These are phyloP conservation scores for Lates calcarifer DNA, from an alignment of 2,113 vertebrate species.

Conservation along the genomic window DNA sequence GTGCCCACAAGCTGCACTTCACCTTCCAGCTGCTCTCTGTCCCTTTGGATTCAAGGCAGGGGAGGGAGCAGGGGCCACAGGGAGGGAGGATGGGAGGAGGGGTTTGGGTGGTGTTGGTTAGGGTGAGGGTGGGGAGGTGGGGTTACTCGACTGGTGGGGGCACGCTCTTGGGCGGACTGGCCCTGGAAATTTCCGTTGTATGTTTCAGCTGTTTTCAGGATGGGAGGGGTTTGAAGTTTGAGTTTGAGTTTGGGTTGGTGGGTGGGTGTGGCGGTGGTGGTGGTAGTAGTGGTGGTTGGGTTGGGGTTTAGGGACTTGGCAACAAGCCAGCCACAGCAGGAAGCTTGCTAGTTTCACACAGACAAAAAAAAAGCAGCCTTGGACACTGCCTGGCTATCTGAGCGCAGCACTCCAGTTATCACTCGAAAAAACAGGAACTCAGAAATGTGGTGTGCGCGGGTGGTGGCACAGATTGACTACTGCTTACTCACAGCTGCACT, in stretches of 20 bases:
- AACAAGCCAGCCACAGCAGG: slow-evolving; percentile 82
- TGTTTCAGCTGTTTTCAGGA: slow-evolving; percentile 81
- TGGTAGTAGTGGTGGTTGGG: slow-evolving; percentile 46
- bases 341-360: slow-evolving; percentile 83
- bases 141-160: slow-evolving; percentile 57
- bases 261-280: not conserved
- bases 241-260: slow-evolving; percentile 45
- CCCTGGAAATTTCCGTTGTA: slow-evolving; percentile 85
- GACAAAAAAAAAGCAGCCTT: slow-evolving; percentile 80
- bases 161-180: slow-evolving; percentile 63
- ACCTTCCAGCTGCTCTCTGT: slow-evolving; percentile 82
- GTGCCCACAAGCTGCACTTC: slow-evolving; percentile 74
- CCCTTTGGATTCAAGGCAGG: slow-evolving; percentile 66
- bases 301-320: slow-evolving; percentile 81
- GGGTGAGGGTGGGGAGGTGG: slow-evolving; percentile 29
- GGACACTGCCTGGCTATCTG: slow-evolving; percentile 71
- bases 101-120: slow-evolving; percentile 13
- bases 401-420: slow-evolving; percentile 55
- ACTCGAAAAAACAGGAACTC: slow-evolving; percentile 70
- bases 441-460: slow-evolving; percentile 28
- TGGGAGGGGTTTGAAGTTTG: slow-evolving; percentile 74
- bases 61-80: slow-evolving; percentile 62
- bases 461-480: slow-evolving; percentile 46
- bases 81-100: slow-evolving; percentile 50
- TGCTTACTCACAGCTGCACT: slow-evolving; percentile 41